Evolutionary conservation across 2,113 vertebrate species (phyloP).

Genomic region (Leptobrachium leishanense): DNA sequence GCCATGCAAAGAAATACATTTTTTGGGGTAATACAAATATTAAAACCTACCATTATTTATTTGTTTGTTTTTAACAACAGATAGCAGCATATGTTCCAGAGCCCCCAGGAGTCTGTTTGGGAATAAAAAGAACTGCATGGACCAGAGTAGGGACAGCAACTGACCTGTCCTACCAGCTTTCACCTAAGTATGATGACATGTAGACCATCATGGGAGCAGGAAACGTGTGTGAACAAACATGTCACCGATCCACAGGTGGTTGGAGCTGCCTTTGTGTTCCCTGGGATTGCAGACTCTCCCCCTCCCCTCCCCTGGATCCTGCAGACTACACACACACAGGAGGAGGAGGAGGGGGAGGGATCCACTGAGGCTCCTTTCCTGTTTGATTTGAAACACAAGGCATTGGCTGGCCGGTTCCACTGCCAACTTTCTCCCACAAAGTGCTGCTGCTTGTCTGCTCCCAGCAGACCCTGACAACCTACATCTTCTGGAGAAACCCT

Average conservation of each 20-base stretch:
- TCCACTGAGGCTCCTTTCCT: slow-evolving; percentile 27
- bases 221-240: slow-evolving; percentile 21
- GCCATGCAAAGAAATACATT: too few species aligned
- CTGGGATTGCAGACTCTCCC: slow-evolving; percentile 41
- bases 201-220: too few species aligned
- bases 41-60: too few species aligned
- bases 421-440: slow-evolving; percentile 6
- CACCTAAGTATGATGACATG: too few species aligned
- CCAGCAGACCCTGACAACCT: slow-evolving; percentile 24
- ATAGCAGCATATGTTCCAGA: too few species aligned
- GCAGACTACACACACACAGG: slow-evolving; percentile 38
- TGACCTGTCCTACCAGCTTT: too few species aligned
- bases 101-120: too few species aligned
- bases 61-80: too few species aligned
- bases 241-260: slow-evolving; percentile 67
- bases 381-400: slow-evolving; percentile 45
- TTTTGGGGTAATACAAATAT: too few species aligned
- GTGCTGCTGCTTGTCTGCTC: slow-evolving; percentile 4
- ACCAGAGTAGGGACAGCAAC: too few species aligned
- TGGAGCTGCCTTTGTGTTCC: slow-evolving; percentile 51
- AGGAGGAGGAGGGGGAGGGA: slow-evolving; percentile 30
- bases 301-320: slow-evolving; percentile 30
- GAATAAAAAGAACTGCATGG: too few species aligned
- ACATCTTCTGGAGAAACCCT: slow-evolving; percentile 1
- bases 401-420: slow-evolving; percentile 23